Percentiles rank a stretch among this genome's conserved stretches.
Evolutionary conservation across 23 tunicate genomes (phyloP).

Genomic region (Halocynthia roretzi): DNA sequence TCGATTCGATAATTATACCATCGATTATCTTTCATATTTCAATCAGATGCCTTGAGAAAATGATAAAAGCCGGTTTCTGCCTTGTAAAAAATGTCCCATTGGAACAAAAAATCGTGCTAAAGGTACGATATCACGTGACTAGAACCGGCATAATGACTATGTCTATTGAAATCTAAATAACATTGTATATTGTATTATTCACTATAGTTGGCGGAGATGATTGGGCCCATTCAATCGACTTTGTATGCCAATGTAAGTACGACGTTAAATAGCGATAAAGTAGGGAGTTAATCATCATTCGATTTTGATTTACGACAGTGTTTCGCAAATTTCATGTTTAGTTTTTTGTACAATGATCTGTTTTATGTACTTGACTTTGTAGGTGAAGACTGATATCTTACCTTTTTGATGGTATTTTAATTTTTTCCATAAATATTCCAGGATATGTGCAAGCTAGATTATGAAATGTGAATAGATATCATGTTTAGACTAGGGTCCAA

Average conservation of each 20-base stretch:
- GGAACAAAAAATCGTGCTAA: not conserved
- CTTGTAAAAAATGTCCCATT: constrained; percentile 42
- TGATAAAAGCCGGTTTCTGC: constrained; percentile 42
- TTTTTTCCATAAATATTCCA: no score
- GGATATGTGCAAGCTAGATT: no score
- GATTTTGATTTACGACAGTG: not conserved
- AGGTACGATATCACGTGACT: constrained; percentile 20
- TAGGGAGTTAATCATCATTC: not conserved
- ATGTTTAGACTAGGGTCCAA: no score
- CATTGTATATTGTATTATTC: not conserved
- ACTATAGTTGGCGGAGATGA: constrained; percentile 15
- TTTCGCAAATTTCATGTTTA: no score
- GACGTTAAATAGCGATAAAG: not conserved
- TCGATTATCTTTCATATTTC: not conserved
- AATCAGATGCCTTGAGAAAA: constrained; percentile 24
- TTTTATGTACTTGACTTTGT: no score
- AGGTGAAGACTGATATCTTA: not conserved
- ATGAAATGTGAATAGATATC: no score
- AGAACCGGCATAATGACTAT: not conserved
- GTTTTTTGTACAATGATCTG: no score
- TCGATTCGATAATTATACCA: not conserved
- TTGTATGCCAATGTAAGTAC: constrained; percentile 13
- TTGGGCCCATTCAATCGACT: constrained; percentile 14
- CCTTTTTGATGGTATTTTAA: no score
- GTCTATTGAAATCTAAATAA: not conserved